Evolutionary conservation across 2,888 invertebrate genomes (phyloP), one percentile per base, ranked within the genome.

Genomic region (Tribolium freemani): DNA sequence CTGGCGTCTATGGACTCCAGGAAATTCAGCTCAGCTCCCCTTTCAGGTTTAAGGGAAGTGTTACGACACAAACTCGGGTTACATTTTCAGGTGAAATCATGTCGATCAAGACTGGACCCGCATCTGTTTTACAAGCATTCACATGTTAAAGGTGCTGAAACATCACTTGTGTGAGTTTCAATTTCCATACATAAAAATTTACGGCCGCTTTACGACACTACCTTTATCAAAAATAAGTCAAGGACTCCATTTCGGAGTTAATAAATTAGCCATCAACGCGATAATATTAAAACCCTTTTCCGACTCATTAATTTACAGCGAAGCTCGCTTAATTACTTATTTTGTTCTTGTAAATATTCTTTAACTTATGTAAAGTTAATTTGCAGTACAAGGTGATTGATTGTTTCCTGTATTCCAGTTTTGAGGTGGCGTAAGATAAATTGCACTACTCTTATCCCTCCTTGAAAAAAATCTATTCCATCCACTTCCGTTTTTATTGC

Each of bases 71-170:
- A 38, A 38, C 8, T 9, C 8, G 8, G n/a, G 38, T 38, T 1
- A 38, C n/a, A 38, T 38, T 38, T 38, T 38, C 8, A n/a, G 16
- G n/a, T n/a, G 8, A 38, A 5, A 38, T 38, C 31, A 31, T 16
- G 16, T 16, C 16, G 16, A 16, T 26, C 26, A 26, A 10, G 6
- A 45, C 21, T 45, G n/a, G 21, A 30, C 56, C 56, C 31, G 67
- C 56, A 56, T 67, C 56, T 67, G 56, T 56, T 67, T 67, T 67
- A 56, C 48, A 56, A 67, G 30, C 26, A 67, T 67, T 67, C 67
- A 67, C 56, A 67, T 67, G 67, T 56, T 56, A 56, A 13, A 44
- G 44, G 38, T 38, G 16, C n/a, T 21, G 51, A 6, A 31, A 26
- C 56, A 56, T 13, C 9, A 31, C 9, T 56, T 5, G 56, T 30